These are phyloP conservation scores for Poeciliopsis paucimaculata DNA, from an alignment of 2,797 vertebrate genomes.

Conservation along the genomic window DNA sequence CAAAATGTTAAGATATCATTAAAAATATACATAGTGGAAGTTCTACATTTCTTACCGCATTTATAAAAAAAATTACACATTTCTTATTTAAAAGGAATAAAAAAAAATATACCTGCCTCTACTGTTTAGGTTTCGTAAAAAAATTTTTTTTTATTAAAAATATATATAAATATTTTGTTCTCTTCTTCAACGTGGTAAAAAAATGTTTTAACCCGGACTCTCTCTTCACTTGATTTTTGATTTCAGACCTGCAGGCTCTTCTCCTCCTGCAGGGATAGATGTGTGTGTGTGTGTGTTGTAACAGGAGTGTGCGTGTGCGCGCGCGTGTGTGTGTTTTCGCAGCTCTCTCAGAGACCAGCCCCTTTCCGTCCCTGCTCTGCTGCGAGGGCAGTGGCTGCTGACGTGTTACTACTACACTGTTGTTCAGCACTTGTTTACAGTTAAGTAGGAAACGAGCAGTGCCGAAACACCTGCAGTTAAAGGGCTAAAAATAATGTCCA, in stretches of 20 bases:
- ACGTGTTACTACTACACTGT: conserved; percentile 86
- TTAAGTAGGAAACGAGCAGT: conserved; percentile 59
- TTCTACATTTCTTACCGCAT: background rate
- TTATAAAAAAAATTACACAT: background rate
- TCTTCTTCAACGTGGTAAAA: conserved; percentile 13
- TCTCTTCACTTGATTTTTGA: conserved; percentile 11
- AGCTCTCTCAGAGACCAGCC: conserved; percentile 42
- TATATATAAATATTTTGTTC: background rate
- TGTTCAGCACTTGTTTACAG: conserved; percentile 80
- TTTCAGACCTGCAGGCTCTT: conserved; percentile 31
- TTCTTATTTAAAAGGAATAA: background rate
- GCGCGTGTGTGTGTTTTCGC: conserved; percentile 12
- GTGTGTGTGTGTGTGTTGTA: conserved; percentile 36
- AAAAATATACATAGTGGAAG: background rate
- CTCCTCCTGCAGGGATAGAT: conserved; percentile 31
- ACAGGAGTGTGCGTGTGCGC: conserved; percentile 24
- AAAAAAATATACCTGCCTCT: background rate
- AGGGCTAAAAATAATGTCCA: conserved; percentile 7
- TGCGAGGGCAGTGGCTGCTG: conserved; percentile 79
- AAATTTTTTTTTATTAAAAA: background rate
- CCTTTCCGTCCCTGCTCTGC: conserved; percentile 63
- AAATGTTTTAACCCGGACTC: background rate
- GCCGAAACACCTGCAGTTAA: conserved; percentile 42
- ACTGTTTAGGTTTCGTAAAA: background rate
- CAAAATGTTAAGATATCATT: background rate